A percentile compares a stretch with the other conserved stretches of the same genome.
Evolutionary conservation across 2,888 invertebrate genomes (phyloP).

Genomic region (Caenorhabditis afra): DNA sequence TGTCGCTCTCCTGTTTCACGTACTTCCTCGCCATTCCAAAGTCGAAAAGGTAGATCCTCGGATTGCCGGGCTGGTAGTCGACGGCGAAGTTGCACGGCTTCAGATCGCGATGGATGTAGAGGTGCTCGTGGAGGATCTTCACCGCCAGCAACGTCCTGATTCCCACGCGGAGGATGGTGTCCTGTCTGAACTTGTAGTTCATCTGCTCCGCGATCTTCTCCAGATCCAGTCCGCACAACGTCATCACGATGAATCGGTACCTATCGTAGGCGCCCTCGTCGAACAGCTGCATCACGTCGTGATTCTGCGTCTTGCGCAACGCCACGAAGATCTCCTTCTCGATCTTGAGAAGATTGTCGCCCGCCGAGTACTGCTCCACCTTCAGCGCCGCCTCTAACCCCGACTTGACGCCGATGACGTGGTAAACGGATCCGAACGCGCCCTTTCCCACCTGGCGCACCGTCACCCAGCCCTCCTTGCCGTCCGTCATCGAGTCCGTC

Average conservation of each 20-base stretch:
- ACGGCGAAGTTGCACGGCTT: constrained; percentile 53
- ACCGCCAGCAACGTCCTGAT: constrained; percentile 43
- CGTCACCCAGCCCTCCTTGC: constrained; percentile 1
- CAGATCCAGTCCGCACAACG: constrained; percentile 46
- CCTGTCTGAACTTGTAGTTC: constrained; percentile 31
- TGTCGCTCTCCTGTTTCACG: constrained; percentile 3
- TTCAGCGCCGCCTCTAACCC: constrained; percentile 41
- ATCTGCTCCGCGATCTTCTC: constrained; percentile 31
- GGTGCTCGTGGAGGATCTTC: constrained; percentile 41
- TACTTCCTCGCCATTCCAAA: constrained; percentile 46
- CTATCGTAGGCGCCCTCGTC: constrained; percentile 30
- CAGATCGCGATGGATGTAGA: constrained; percentile 48
- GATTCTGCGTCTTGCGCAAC: neutral
- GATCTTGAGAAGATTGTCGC: constrained; percentile 37
- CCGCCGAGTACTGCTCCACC: constrained; percentile 29
- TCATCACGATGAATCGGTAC: constrained; percentile 54
- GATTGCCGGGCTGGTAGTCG: constrained; percentile 15
- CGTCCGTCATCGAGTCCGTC: too few relatives aligned
- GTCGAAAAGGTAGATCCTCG: constrained; percentile 37
- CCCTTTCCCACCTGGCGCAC: constrained; percentile 33
- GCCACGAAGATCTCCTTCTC: constrained; percentile 38
- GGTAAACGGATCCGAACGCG: constrained; percentile 50
- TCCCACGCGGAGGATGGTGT: constrained; percentile 30
- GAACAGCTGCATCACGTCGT: constrained; percentile 25
- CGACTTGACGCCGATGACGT: constrained; percentile 20